Conservation (phyloP, 1,140 invertebrate species). For the Nylanderia fulva region DNA sequence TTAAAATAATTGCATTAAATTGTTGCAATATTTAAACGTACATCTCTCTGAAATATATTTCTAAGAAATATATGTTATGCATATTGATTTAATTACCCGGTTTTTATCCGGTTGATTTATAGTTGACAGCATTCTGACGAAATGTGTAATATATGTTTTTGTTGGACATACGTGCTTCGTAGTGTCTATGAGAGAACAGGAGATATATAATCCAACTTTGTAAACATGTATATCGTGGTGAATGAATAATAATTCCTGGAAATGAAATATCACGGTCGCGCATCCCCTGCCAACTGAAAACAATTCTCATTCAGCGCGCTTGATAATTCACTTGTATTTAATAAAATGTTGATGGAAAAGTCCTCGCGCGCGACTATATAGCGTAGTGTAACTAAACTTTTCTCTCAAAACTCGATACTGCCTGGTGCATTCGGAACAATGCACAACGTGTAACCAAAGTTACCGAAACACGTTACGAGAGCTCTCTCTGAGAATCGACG, state of each 20-base stretch:
- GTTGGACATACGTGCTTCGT: neutral
- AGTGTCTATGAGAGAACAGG: neutral
- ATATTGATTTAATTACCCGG: neutral
- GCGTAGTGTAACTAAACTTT: constrained; percentile 7
- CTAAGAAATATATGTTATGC: neutral
- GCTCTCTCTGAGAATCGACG: constrained; percentile 29
- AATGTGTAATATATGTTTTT: constrained; percentile 11
- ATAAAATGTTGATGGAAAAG: constrained; percentile 46
- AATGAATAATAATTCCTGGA: constrained; percentile 39
- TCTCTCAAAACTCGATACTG: constrained; percentile 32
- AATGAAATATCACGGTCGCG: constrained; percentile 36
- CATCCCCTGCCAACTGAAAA: constrained; percentile 23
- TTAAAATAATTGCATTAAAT: neutral
- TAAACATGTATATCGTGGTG: constrained; percentile 24
- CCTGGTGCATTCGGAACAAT: constrained; percentile 15
- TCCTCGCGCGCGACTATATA: neutral
- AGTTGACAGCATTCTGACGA: constrained; percentile 5
- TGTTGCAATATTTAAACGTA: neutral
- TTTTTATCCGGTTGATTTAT: neutral
- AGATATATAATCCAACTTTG: constrained; percentile 31
- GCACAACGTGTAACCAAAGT: constrained; percentile 28
- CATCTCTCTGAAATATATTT: neutral
- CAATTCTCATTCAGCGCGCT: constrained; percentile 44
- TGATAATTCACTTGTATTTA: constrained; percentile 54
- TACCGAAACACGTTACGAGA: constrained; percentile 28